phyloP scores from a whole-genome alignment of 2,113 vertebrate genomes.

The Anolis sagrei region DNA sequence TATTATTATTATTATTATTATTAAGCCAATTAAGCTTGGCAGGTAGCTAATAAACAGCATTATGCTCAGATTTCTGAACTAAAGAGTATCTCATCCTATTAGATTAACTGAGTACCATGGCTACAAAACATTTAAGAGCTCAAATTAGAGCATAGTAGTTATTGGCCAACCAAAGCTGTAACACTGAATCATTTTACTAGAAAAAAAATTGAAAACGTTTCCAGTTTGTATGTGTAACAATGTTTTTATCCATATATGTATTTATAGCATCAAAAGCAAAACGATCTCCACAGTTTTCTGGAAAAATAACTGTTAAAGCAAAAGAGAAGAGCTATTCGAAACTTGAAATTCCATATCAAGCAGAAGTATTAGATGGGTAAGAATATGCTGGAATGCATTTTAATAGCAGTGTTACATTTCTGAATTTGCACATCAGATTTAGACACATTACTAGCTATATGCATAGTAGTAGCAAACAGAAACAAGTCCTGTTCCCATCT shows the following conservation, averaged over 20 bases:
- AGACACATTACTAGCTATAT: background rate
- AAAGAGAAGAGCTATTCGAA: slow-evolving; percentile 99
- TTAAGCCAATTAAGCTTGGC: background rate
- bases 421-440: background rate
- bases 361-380: slow-evolving; percentile 97
- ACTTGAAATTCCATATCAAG: slow-evolving; percentile 99
- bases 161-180: background rate
- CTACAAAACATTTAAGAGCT: background rate
- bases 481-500: background rate
- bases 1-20: background rate
- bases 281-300: slow-evolving; percentile 91
- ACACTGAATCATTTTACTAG: background rate
- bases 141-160: background rate
- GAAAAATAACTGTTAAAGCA: slow-evolving; percentile 98
- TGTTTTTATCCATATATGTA: slow-evolving; percentile 32
- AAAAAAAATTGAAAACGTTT: background rate
- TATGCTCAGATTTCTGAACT: background rate
- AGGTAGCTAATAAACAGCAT: background rate
- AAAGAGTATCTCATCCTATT: background rate
- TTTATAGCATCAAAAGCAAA: slow-evolving; percentile 93
- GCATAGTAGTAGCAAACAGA: background rate
- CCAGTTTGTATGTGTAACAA: background rate
- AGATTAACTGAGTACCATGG: background rate
- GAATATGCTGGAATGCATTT: slow-evolving; percentile 50
- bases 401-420: background rate